Conservation (phyloP, 2,113 vertebrate species). For the Pan troglodytes region NHGRI_mPanTro3-v2.1_pri NC_072403.2:149064001-149064500, state of each 20-base stretch:
- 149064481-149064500: not conserved
- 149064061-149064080: not conserved
- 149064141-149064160: constrained; percentile 26
- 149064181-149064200: constrained; percentile 14
- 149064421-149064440: not conserved
- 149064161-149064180: not conserved
- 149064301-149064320: not conserved
- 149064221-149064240: constrained; percentile 1
- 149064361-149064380: not conserved
- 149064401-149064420: not conserved
- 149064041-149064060: not conserved
- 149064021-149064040: not conserved
- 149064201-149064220: constrained; percentile 3
- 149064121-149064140: not conserved
- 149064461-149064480: not conserved
- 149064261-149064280: not conserved
- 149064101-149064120: not conserved
- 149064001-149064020: not conserved
- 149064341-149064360: not conserved
- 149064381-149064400: not conserved
- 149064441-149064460: not conserved
- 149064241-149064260: not conserved
- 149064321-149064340: not conserved
- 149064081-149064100: not conserved
- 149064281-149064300: not conserved